Evolutionary conservation across 2,888 invertebrate genomes (phyloP).

Genomic region (Pheosia gnoma): DNA sequence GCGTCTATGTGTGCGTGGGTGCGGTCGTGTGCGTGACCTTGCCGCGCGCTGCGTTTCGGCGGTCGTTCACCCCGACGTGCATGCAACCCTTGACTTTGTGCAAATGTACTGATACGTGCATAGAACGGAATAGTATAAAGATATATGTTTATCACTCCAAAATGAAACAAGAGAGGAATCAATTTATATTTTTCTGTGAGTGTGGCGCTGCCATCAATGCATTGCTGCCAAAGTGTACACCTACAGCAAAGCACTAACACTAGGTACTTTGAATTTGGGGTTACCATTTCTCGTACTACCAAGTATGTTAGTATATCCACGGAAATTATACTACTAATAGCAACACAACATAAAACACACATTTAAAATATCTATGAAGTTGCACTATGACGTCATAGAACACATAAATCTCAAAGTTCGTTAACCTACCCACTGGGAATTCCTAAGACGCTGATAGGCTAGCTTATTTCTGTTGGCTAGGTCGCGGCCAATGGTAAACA

Average conservation of each 20-base stretch:
- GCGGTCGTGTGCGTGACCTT: slow-evolving; percentile 66
- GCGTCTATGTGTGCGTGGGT: slow-evolving; percentile 46
- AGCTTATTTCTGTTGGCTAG: slow-evolving; percentile 4
- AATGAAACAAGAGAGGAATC: background rate
- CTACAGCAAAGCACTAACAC: no score
- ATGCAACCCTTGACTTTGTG: slow-evolving; percentile 68
- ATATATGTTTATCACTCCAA: background rate
- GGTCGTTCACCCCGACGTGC: slow-evolving; percentile 63
- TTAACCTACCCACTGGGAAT: background rate
- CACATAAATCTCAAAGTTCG: background rate
- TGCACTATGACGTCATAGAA: background rate
- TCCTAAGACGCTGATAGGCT: background rate
- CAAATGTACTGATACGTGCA: slow-evolving; percentile 1
- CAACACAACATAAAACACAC: no score
- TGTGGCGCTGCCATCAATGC: background rate
- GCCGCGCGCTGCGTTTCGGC: slow-evolving; percentile 64
- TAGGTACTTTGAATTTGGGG: no score
- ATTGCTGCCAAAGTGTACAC: no score
- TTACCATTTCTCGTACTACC: no score
- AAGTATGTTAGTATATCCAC: no score
- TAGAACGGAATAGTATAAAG: slow-evolving; percentile 2
- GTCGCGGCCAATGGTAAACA: background rate
- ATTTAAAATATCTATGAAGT: background rate
- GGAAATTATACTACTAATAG: no score
- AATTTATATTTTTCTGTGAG: background rate